Conservation (phyloP, 2,888 invertebrate genomes). For the Idaea dimidiata region DNA sequence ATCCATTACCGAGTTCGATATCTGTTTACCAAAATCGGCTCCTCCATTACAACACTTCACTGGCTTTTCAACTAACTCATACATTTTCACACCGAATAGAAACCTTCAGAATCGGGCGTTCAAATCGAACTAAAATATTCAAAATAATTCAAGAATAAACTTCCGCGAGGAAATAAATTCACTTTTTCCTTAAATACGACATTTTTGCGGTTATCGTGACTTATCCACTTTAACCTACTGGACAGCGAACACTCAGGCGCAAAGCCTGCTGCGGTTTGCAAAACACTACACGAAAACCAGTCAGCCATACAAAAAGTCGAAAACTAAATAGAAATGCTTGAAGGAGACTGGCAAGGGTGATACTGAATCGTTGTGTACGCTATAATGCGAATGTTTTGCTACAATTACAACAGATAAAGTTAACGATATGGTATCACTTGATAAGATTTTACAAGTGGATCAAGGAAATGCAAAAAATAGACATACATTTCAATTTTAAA, state of each 20-base stretch:
- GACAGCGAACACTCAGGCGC: not conserved
- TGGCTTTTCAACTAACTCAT: slow-evolving; percentile 32
- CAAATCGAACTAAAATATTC: not conserved
- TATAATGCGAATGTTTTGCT: slow-evolving; percentile 5
- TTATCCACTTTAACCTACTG: not conserved
- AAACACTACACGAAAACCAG: not conserved
- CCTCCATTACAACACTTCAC: slow-evolving; percentile 49
- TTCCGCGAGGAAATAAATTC: not conserved
- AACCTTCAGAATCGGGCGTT: not conserved
- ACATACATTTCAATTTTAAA: not conserved
- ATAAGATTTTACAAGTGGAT: slow-evolving; percentile 63
- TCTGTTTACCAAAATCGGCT: slow-evolving; percentile 35
- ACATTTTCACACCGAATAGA: not conserved
- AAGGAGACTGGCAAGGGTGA: slow-evolving; percentile 8
- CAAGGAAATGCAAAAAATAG: slow-evolving; percentile 53
- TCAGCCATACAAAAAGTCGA: slow-evolving; percentile 20
- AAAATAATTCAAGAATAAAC: not conserved
- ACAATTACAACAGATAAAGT: not conserved
- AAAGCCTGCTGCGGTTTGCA: not conserved
- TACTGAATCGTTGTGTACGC: slow-evolving; percentile 13
- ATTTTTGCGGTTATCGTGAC: not conserved
- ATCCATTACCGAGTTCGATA: slow-evolving; percentile 42
- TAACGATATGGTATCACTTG: slow-evolving; percentile 36
- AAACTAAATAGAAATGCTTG: slow-evolving; percentile 11
- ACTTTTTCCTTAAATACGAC: not conserved